Evolutionary conservation across 2,797 vertebrate species (phyloP), one percentile per base, ranked within the genome.

Genomic region (Anguilla obscura): DNA sequence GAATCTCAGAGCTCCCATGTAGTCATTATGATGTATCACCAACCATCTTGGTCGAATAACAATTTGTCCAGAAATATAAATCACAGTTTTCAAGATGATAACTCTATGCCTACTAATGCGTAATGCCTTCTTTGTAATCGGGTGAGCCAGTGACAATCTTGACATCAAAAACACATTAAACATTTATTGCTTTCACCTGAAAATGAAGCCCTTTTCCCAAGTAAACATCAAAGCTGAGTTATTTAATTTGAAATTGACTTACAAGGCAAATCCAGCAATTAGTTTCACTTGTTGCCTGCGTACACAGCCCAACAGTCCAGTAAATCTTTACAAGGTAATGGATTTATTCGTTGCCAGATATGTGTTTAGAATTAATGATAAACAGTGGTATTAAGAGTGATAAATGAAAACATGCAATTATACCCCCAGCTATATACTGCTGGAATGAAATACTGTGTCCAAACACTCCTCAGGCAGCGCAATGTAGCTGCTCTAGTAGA

Each of bases 91-190:
- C 18, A 36, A 16, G 33, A 76, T 76, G 12, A 76, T 36, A 76
- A 36, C 27, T 36, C 14, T 5, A 36, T 14, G 71, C 71, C 12
- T 76, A 76, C 71, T 76, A 3, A 76, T 76, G 71, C 5, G 33
- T 36, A 27, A 69, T 27, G 63, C 36, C 33, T 33, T 16, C 33
- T 76, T 33, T 76, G 9, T 36, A 76, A 36, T 33, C 71, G 4
- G 30, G 30, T 33, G 71, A 76, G 27, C 33, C 12, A 36, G 33
- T 76, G 16, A 76, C 71, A 76, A 12, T 76, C 33, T 33, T 76
- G 71, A 33, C 71, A 76, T 76, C 71, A 76, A 76, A 36, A 18
- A 76, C 2, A 76, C 30, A 76, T 76, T 76, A 76, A 76, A 76
- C 63, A 69, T 69, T 8, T 69, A 69, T 69, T 69, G 63, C n/a